Conservation (phyloP, 2,888 invertebrate genomes). For the Actias luna region DNA sequence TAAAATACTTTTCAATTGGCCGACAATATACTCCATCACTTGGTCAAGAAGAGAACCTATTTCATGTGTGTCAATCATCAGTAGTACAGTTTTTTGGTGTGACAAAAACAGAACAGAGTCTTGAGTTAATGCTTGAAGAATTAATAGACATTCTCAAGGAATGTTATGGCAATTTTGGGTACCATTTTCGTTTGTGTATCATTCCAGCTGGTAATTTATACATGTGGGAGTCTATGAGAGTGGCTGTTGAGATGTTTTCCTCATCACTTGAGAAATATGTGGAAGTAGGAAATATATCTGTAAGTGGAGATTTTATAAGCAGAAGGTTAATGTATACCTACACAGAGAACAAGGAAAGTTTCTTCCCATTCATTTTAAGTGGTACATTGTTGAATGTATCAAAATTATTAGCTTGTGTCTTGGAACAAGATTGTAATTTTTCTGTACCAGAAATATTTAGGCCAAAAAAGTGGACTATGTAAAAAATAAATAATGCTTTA, state of each 20-base stretch:
- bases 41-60: conserved; percentile 77
- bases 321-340: conserved; percentile 89
- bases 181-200: conserved; percentile 85
- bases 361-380: conserved; percentile 86
- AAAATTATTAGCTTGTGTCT: conserved; percentile 86
- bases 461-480: conserved; percentile 51
- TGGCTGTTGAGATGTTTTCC: conserved; percentile 89
- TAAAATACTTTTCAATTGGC: conserved; percentile 87
- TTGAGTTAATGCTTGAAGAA: conserved; percentile 80
- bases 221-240: conserved; percentile 85
- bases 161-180: conserved; percentile 84
- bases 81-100: conserved; percentile 85
- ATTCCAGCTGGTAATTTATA: conserved; percentile 83
- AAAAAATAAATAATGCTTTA: conserved; percentile 18
- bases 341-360: conserved; percentile 78
- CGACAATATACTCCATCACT: conserved; percentile 83
- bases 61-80: conserved; percentile 86
- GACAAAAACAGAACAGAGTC: conserved; percentile 69
- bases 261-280: conserved; percentile 83
- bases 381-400: conserved; percentile 89
- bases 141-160: conserved; percentile 74
- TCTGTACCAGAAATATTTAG: conserved; percentile 52
- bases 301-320: conserved; percentile 88
- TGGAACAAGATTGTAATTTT: conserved; percentile 83
- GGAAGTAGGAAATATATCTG: conserved; percentile 88